A percentile compares a stretch with the other conserved stretches of the same genome.
phyloP scores from a whole-genome alignment of 2,888 invertebrate species.

The Abrostola tripartita region DNA sequence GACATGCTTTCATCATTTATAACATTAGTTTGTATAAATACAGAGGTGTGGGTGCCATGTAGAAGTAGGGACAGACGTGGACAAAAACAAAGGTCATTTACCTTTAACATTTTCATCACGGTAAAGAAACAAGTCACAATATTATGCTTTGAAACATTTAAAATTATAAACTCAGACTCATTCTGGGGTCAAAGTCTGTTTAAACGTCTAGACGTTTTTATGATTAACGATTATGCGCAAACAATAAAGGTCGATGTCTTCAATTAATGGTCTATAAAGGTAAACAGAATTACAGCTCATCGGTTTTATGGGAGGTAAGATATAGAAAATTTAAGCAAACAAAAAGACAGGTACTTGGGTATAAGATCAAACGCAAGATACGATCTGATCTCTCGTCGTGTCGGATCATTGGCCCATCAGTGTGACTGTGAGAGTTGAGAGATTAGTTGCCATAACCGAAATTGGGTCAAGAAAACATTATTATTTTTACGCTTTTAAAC shows the following conservation, averaged over 20 bases:
- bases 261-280: not conserved
- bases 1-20: too few relatives aligned
- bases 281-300: not conserved
- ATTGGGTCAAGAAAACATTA: too few relatives aligned
- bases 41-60: too few relatives aligned
- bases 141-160: slow-evolving; percentile 1
- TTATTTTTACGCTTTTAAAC: too few relatives aligned
- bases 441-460: too few relatives aligned
- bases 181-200: not conserved
- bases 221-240: slow-evolving; percentile 1
- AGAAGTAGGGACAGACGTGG: too few relatives aligned
- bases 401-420: too few relatives aligned
- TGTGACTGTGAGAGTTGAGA: too few relatives aligned
- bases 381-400: too few relatives aligned
- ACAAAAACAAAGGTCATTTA: not conserved
- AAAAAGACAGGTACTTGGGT: too few relatives aligned
- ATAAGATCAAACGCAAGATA: too few relatives aligned
- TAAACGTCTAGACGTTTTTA: slow-evolving; percentile 1
- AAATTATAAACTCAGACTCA: not conserved
- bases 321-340: not conserved
- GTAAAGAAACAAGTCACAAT: not conserved
- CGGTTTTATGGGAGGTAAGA: not conserved
- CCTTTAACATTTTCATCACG: slow-evolving; percentile 1
- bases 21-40: too few relatives aligned
- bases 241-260: not conserved